phyloP scores from a whole-genome alignment of 2,113 vertebrate genomes.

The Daubentonia madagascariensis region DNA sequence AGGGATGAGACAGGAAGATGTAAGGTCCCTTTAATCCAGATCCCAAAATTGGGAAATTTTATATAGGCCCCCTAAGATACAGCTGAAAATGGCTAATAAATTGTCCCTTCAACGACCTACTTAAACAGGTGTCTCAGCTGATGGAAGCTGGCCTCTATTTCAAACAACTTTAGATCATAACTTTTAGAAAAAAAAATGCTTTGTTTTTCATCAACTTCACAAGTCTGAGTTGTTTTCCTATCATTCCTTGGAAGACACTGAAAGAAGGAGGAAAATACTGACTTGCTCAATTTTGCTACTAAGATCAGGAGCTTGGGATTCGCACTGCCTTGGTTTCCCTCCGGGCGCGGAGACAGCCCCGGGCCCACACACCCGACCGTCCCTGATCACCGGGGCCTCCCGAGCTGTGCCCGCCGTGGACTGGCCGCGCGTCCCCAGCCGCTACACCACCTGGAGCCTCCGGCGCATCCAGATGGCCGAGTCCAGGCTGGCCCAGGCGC shows the following conservation, averaged over 20 bases:
- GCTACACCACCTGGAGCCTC: background rate
- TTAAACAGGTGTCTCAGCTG: background rate
- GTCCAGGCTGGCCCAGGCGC: background rate
- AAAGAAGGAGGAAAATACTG: background rate
- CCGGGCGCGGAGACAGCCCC: no score
- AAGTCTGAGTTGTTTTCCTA: background rate
- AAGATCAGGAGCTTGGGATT: background rate
- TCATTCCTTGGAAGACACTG: background rate
- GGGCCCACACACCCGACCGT: background rate
- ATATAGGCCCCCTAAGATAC: background rate
- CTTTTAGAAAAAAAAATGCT: background rate
- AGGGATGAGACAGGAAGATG: background rate
- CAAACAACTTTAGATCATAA: background rate
- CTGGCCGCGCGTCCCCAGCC: background rate
- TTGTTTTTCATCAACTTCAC: conserved; percentile 28
- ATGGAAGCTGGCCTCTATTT: background rate
- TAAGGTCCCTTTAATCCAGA: background rate
- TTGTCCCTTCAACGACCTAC: background rate
- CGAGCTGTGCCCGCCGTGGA: background rate
- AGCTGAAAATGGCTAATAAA: background rate
- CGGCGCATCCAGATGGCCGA: background rate
- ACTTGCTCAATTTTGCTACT: background rate
- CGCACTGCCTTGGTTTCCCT: background rate
- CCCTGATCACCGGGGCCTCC: background rate
- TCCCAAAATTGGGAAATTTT: background rate